phyloP scores from a whole-genome alignment of 2,797 vertebrate genomes.

The Salarias fasciatus region DNA sequence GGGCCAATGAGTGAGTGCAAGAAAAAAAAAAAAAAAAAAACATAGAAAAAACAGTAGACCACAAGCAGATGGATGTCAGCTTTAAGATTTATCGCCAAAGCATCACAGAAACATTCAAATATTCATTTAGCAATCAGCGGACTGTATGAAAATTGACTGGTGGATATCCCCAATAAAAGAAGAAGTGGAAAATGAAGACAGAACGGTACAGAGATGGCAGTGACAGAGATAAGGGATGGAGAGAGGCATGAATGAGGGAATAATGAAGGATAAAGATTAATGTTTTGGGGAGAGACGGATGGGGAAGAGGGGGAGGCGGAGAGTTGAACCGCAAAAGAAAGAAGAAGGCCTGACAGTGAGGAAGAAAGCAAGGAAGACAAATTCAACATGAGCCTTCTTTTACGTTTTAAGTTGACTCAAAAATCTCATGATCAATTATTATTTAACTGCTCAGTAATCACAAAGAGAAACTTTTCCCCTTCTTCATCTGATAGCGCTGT shows the following conservation, averaged over 20 bases:
- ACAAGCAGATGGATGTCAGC: background rate
- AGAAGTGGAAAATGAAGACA: conserved; percentile 32
- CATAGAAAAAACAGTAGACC: background rate
- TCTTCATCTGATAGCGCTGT: too few relatives aligned
- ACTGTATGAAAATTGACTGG: conserved; percentile 11
- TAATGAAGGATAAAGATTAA: conserved; percentile 59
- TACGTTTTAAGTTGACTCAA: background rate
- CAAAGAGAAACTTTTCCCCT: background rate
- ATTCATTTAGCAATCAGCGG: conserved; percentile 5
- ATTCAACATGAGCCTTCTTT: conserved; percentile 6
- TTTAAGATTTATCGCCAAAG: background rate
- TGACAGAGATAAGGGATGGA: conserved; percentile 29
- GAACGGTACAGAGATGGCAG: conserved; percentile 21
- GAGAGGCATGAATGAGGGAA: conserved; percentile 37
- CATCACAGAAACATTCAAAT: conserved; percentile 4
- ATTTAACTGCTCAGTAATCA: background rate
- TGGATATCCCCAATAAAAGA: background rate
- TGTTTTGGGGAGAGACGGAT: conserved; percentile 35
- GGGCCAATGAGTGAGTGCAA: background rate
- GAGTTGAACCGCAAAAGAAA: conserved; percentile 13
- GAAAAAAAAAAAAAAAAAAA: too few relatives aligned
- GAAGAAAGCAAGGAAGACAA: background rate
- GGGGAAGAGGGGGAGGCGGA: conserved; percentile 4
- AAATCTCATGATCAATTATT: conserved; percentile 17
- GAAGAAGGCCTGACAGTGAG: background rate